Evolutionary conservation across 2,113 vertebrate genomes (phyloP).

Genomic region (Cebus imitator): DNA sequence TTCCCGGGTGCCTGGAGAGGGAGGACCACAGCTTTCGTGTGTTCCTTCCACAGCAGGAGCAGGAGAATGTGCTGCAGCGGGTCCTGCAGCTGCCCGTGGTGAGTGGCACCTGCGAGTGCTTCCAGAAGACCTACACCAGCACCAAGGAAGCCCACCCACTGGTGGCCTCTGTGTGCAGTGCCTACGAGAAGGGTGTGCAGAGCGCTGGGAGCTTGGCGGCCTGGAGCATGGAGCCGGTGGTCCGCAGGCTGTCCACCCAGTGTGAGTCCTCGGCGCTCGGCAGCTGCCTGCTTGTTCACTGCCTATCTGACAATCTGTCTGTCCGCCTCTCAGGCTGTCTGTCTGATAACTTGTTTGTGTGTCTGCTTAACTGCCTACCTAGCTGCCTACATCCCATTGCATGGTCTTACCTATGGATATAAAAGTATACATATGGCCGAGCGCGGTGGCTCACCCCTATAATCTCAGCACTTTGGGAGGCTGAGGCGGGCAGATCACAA

Average conservation of each 20-base stretch:
- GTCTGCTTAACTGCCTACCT: not conserved
- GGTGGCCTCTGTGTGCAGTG: constrained; percentile 82
- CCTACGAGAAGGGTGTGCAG: constrained; percentile 85
- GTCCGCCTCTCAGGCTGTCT: not conserved
- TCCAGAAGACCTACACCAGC: constrained; percentile 84
- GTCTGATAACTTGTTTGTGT: not conserved
- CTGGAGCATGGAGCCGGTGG: constrained; percentile 85
- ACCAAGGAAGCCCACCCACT: constrained; percentile 87
- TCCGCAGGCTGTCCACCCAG: constrained; percentile 86
- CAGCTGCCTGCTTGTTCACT: not conserved
- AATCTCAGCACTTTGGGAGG: no score
- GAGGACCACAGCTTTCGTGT: fast-evolving
- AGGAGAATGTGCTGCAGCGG: constrained; percentile 85
- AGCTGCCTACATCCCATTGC: not conserved
- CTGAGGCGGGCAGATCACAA: no score
- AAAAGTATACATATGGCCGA: not conserved
- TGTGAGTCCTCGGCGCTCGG: constrained; percentile 73
- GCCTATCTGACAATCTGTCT: not conserved
- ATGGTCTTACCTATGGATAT: not conserved
- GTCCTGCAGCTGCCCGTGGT: constrained; percentile 86
- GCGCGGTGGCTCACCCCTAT: no score
- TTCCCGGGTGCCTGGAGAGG: fast-evolving
- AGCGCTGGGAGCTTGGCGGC: constrained; percentile 81
- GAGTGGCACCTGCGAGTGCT: constrained; percentile 80
- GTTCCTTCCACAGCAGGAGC: fast-evolving